These are phyloP conservation scores for Erebia epiphron DNA, from an alignment of 2,888 invertebrate species.

Conservation along the genomic window DNA sequence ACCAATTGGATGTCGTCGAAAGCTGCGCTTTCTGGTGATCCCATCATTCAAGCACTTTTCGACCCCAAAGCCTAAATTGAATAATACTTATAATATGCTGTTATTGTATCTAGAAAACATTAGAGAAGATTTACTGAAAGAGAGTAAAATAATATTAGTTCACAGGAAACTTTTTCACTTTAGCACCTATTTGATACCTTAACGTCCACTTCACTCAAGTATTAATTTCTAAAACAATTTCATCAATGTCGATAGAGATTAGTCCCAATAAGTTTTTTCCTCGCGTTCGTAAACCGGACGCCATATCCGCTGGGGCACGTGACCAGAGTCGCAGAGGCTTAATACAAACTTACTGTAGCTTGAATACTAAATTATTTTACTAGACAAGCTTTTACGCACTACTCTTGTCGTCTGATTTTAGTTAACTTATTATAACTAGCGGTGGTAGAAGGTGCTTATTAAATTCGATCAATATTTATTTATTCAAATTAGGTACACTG, in stretches of 20 bases:
- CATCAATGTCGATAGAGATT: constrained; percentile 34
- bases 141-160: background rate
- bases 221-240: constrained; percentile 20
- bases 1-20: no score
- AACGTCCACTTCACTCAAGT: background rate
- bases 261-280: constrained; percentile 37
- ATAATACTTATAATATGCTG: no score
- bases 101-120: no score
- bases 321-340: constrained; percentile 61
- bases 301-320: constrained; percentile 72
- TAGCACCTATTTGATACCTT: background rate
- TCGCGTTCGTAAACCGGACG: constrained; percentile 61
- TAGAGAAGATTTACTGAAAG: no score
- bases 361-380: constrained; percentile 59
- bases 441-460: no score
- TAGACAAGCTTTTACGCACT: background rate
- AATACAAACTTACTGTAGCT: constrained; percentile 52
- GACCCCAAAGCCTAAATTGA: no score
- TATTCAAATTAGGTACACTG: no score
- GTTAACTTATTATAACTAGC: no score
- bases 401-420: background rate
- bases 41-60: no score
- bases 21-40: no score
- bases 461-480: no score
- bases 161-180: background rate